A percentile compares a stretch with the other conserved stretches of the same genome.
Conservation (phyloP, 2,888 invertebrate species). For the Athalia rosae region DNA sequence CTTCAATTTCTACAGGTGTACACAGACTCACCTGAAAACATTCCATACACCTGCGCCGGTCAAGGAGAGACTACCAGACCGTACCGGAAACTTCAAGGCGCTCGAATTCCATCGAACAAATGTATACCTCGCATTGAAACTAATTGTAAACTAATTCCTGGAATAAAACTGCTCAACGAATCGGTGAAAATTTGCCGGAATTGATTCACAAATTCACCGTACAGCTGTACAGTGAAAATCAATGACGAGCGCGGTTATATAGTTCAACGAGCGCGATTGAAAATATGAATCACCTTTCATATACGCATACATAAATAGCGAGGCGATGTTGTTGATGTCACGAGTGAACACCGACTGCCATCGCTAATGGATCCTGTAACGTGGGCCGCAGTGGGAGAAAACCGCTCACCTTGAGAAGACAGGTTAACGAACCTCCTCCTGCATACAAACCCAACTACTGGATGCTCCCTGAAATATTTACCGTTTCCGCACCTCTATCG, state of each 20-base stretch:
- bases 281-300: not conserved
- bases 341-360: slow-evolving; percentile 35
- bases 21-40: not conserved
- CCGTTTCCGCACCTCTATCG: not conserved
- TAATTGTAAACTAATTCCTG: slow-evolving; percentile 28
- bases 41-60: slow-evolving; percentile 19
- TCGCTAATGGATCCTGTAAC: slow-evolving; percentile 16
- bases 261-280: no score
- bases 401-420: slow-evolving; percentile 52
- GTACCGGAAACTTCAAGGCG: not conserved
- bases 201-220: no score
- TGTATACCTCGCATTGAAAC: slow-evolving; percentile 19
- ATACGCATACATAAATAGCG: not conserved
- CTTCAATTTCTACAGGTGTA: not conserved
- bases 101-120: slow-evolving; percentile 20
- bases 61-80: not conserved
- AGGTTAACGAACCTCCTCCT: slow-evolving; percentile 52
- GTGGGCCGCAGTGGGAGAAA: slow-evolving; percentile 43
- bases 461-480: slow-evolving; percentile 35
- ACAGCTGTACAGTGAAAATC: no score
- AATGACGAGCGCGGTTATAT: no score
- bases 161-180: slow-evolving; percentile 17
- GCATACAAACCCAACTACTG: slow-evolving; percentile 58
- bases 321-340: slow-evolving; percentile 3
- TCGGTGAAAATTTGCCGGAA: no score